Base-by-base conservation (phyloP, 1,140 invertebrate genomes). In the Psix sp. region DNA sequence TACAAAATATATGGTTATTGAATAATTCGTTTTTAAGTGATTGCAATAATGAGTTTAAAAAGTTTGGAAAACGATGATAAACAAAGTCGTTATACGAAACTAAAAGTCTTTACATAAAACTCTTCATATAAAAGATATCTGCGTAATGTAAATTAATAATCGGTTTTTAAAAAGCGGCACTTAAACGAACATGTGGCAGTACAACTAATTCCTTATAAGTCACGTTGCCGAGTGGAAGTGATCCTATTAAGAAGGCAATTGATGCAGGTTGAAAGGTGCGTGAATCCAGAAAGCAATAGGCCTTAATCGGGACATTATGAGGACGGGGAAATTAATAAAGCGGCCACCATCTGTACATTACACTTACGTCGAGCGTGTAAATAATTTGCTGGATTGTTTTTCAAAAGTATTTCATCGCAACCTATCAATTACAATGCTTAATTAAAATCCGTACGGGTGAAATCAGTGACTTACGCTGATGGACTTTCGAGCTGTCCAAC, bases 401-500 rank as follows among this genome's bases (percentile, higher is more conserved):
- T 35, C 11, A 17, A 62, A 70, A 68, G 60, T 67, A 63, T 74
- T 40, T 56, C 43, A 74, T 62, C 49, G 54, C 52, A 68, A 42
- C 57, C 62, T 75, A 77, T 77, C 73, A 77, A 72, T 77, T 66
- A 62, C 59, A 68, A 62, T 56, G 65, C 59, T 77, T 77, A 77
- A 77, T 77, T 77, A 75, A 77, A 77, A 77, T 75, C 72, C 31
- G 63, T 51, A 73, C 46, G 40, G 66, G 45, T 54, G 59, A 68
- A 66, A 70, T 56, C 20, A 45, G 72, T 77, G 76, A 77, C 72
- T 77, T 77, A 77, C 76, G 48, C 65, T 65, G 76, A 77, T 75
- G 75, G 72, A 65, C 67, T 67, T 65, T 66, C 63, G 45, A 62
- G 42, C 59, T 74, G 59, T 70, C 72, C 54, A 46, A 57, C 45